phyloP scores from a whole-genome alignment of 1,140 invertebrate species.

The Drosophila navojoa region DNA sequence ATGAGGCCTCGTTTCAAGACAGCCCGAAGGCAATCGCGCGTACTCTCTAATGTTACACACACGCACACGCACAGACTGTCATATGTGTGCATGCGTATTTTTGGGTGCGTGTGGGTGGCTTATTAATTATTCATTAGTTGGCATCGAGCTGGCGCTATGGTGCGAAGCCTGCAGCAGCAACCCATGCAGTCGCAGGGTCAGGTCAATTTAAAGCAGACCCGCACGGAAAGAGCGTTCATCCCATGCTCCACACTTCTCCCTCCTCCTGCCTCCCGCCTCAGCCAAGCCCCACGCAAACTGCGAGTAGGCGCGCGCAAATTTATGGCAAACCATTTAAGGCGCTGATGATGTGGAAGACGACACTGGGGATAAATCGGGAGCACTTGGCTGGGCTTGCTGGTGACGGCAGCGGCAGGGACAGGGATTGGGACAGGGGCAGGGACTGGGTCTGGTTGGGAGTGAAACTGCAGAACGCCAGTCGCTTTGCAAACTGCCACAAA shows the following conservation, averaged over 20 bases:
- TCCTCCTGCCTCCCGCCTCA: neutral
- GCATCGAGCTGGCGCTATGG: conserved; percentile 71
- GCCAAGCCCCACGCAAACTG: neutral
- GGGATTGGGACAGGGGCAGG: conserved; percentile 11
- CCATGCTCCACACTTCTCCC: neutral
- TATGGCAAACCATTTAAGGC: conserved; percentile 79
- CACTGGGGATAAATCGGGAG: conserved; percentile 65
- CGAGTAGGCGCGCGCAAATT: conserved; percentile 65
- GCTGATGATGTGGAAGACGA: conserved; percentile 76
- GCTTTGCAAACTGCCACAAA: conserved; percentile 37
- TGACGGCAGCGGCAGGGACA: neutral
- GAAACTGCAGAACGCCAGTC: conserved; percentile 27
- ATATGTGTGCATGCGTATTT: conserved; percentile 26
- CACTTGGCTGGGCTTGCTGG: conserved; percentile 5
- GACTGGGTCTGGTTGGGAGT: conserved; percentile 1
- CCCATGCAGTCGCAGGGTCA: conserved; percentile 24
- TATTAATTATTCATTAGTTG: conserved; percentile 83
- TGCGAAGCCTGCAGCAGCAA: conserved; percentile 36
- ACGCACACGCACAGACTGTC: neutral
- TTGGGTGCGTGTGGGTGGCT: conserved; percentile 39
- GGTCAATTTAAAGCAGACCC: conserved; percentile 39
- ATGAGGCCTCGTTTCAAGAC: conserved; percentile 21
- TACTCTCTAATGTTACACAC: conserved; percentile 30
- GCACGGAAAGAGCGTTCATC: conserved; percentile 15
- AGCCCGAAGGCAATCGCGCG: conserved; percentile 45